Conservation (phyloP, 1,140 invertebrate genomes). For the Lepidurus packardi region DNA sequence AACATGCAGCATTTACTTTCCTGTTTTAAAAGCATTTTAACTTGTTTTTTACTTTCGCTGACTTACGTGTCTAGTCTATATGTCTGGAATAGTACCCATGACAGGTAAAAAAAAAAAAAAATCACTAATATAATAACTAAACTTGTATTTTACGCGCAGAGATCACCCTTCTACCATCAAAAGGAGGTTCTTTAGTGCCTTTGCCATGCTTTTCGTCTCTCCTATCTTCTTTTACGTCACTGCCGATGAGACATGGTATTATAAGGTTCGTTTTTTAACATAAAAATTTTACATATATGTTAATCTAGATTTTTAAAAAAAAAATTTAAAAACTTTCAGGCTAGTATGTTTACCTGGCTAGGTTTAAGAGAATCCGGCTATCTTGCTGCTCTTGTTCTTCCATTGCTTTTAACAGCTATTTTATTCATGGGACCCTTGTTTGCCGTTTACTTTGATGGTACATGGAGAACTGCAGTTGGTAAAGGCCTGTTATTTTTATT, state of each 20-base stretch:
- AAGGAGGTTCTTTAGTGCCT: slow-evolving; percentile 76
- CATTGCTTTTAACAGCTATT: slow-evolving; percentile 72
- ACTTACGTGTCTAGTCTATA: slow-evolving; percentile 76
- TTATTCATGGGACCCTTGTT: slow-evolving; percentile 77
- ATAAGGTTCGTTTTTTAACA: neutral
- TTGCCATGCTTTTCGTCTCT: slow-evolving; percentile 69
- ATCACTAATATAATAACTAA: slow-evolving; percentile 24
- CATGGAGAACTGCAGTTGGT: slow-evolving; percentile 47
- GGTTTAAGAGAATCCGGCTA: slow-evolving; percentile 69
- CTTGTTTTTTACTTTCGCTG: slow-evolving; percentile 64
- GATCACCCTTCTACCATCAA: slow-evolving; percentile 85
- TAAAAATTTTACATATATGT: slow-evolving; percentile 30
- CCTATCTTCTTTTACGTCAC: slow-evolving; percentile 63
- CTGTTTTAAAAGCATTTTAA: slow-evolving; percentile 39
- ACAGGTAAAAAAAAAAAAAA: slow-evolving; percentile 37
- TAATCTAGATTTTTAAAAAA: slow-evolving; percentile 39
- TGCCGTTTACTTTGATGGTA: slow-evolving; percentile 61
- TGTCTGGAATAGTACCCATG: slow-evolving; percentile 63
- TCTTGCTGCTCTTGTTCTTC: slow-evolving; percentile 63
- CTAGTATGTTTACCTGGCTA: slow-evolving; percentile 59
- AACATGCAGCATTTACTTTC: neutral
- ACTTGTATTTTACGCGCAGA: slow-evolving; percentile 52
- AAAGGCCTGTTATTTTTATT: slow-evolving; percentile 34
- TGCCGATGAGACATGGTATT: slow-evolving; percentile 33
- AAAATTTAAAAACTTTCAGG: slow-evolving; percentile 49